Base-by-base conservation (phyloP, 2,113 vertebrate species). In the Psittacus erithacus region DNA sequence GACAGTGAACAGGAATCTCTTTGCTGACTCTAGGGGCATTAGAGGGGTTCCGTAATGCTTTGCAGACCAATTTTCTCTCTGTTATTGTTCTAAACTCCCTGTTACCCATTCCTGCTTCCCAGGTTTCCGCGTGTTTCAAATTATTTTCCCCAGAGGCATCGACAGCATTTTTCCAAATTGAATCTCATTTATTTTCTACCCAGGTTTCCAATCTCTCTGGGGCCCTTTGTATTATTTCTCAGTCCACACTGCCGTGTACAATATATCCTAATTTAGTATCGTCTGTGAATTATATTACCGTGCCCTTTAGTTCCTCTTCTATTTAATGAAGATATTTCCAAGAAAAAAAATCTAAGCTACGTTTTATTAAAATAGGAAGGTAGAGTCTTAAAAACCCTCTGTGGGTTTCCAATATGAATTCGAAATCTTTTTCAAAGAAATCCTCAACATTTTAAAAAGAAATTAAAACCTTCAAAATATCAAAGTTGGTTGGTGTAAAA, bases 171-270 rank as follows among this genome's bases (percentile, higher is more conserved):
- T 97, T 96, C 92, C 96, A 96, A 96, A 96, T 96, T 96, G 96
- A 96, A 96, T 97, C 95, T 97, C 96, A 96, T 97, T 97, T 97
- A 97, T 96, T 97, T 97, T 96, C 96, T 96, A 73, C 96, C 92
- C 95, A 96, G 96, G 96, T 97, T 96, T 95, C 95, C 92, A 93
- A 80, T 95, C 95, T 96, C 93, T 96, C 96, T 89, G 92, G 86
- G 92, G 96, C 95, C 93, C 88, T 96, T 94, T 93, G 96, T 96
- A 94, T 96, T 95, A 96, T 94, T 97, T 92, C 92, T 93, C 91
- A 57, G 93, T 88, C 96, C 77, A 4, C 74, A 16, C 86, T 80
- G 93, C 92, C 88, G 8, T 82, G 87, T 94, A 97, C 95, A 89
- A 87, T 97, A 95, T 95, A 84, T 95, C 95, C 95, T 94, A 95